Evolutionary conservation across 2,113 vertebrate species (phyloP).

Genomic region (Phaethon lepturus): DNA sequence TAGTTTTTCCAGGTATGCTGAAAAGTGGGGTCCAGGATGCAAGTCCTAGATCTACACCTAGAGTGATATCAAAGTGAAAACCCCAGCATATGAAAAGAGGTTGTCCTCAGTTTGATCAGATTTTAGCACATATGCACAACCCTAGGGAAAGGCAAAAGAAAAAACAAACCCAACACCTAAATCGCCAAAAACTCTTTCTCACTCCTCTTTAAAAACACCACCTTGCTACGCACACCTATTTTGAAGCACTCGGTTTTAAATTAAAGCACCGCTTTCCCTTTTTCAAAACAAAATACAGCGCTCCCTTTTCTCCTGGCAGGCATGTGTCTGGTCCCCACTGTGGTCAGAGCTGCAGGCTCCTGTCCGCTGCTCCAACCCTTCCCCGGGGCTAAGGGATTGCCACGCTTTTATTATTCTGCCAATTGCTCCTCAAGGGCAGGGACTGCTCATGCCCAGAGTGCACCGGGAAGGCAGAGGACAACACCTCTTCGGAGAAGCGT

Average conservation of each 20-base stretch:
- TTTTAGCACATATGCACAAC: background rate
- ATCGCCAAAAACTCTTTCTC: background rate
- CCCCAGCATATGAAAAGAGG: background rate
- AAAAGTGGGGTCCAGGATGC: background rate
- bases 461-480: background rate
- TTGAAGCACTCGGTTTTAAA: background rate
- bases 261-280: background rate
- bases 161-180: background rate
- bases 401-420: background rate
- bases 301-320: background rate
- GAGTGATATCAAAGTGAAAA: background rate
- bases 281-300: background rate
- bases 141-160: background rate
- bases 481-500: background rate
- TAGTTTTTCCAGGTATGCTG: background rate
- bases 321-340: background rate
- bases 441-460: background rate
- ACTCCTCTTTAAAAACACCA: background rate
- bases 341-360: background rate
- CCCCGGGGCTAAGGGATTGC: background rate
- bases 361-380: fast-evolving
- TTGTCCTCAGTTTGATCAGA: background rate
- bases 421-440: background rate
- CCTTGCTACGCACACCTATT: background rate
- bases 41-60: background rate